Conservation (phyloP, 2,888 invertebrate species). For the Vanessa cardui region DNA sequence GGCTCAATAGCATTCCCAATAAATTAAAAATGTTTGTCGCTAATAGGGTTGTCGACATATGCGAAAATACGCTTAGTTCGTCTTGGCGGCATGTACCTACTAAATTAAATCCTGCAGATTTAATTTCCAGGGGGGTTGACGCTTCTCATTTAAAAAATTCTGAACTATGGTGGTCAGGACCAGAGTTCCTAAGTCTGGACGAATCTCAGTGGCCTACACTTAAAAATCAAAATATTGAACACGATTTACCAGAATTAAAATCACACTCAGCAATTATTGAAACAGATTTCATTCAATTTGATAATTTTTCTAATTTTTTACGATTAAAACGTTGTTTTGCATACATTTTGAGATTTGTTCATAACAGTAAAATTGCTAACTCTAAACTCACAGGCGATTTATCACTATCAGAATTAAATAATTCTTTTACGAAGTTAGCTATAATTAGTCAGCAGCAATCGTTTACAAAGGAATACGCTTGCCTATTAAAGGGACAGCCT, state of each 20-base stretch:
- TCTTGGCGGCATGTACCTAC: conserved; percentile 26
- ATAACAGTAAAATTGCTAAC: conserved; percentile 18
- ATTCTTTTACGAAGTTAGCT: background rate
- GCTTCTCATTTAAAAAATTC: background rate
- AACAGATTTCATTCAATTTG: background rate
- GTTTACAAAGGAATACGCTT: too few species aligned
- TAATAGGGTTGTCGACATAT: conserved; percentile 38
- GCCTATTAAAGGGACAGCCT: too few species aligned
- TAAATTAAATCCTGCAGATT: conserved; percentile 29
- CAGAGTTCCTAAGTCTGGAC: conserved; percentile 15
- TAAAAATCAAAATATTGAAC: background rate
- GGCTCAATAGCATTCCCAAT: conserved; percentile 6
- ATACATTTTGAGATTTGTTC: conserved; percentile 19
- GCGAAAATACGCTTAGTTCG: conserved; percentile 26
- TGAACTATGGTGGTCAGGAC: conserved; percentile 20
- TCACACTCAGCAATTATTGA: conserved; percentile 6
- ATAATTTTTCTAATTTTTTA: conserved; percentile 14
- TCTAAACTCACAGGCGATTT: conserved; percentile 8
- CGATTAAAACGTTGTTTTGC: conserved; percentile 13
- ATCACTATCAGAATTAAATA: conserved; percentile 1
- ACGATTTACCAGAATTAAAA: conserved; percentile 17
- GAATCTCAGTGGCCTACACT: conserved; percentile 6
- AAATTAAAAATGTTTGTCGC: conserved; percentile 39
- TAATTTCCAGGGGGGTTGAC: conserved; percentile 15
- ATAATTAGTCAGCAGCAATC: too few species aligned